Conservation (phyloP, 2,113 vertebrate genomes). For the Bungarus multicinctus region DNA sequence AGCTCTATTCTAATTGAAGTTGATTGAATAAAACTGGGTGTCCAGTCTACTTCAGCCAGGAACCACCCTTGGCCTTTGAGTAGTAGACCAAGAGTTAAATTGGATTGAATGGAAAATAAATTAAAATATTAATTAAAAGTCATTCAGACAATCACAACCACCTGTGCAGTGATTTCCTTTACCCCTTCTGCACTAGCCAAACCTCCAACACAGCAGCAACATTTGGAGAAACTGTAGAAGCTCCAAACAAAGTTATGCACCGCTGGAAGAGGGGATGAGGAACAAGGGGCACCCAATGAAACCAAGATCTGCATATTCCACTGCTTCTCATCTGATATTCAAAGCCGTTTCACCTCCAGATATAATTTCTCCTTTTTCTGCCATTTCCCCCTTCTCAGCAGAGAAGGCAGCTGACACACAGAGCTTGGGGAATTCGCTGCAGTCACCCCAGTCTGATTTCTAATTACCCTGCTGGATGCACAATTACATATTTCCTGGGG, state of each 20-base stretch:
- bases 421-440: slow-evolving; percentile 44
- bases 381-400: neutral
- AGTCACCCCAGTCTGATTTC: slow-evolving; percentile 49
- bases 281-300: neutral
- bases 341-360: neutral
- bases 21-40: neutral
- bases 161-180: neutral
- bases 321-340: neutral
- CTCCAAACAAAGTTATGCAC: neutral
- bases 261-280: neutral
- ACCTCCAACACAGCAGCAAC: neutral
- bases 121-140: neutral
- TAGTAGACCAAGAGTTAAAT: neutral
- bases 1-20: too few species aligned
- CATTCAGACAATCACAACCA: neutral
- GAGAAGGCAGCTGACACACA: neutral
- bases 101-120: neutral
- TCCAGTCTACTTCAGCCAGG: neutral
- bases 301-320: accelerated
- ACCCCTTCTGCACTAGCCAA: neutral
- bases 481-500: slow-evolving; percentile 57
- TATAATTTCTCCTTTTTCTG: neutral
- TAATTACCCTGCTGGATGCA: slow-evolving; percentile 63
- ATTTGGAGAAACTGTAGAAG: neutral
- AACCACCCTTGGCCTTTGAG: neutral